These are phyloP conservation scores for Marasmarcha lunaedactyla DNA, from an alignment of 2,888 invertebrate genomes.

Conservation along the genomic window DNA sequence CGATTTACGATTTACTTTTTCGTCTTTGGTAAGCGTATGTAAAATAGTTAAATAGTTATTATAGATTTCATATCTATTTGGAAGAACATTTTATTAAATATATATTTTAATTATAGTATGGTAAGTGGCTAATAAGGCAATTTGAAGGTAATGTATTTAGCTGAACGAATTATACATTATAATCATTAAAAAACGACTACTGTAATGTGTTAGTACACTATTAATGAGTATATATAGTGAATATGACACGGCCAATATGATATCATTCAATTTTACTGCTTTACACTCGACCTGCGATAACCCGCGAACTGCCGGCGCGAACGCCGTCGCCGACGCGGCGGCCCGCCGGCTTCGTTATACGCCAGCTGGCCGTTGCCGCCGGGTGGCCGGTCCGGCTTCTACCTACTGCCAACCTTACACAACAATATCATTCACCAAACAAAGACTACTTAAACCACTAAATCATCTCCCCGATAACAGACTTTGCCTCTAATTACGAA, in stretches of 20 bases:
- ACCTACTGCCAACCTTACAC: neutral
- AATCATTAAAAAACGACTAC: conserved; percentile 26
- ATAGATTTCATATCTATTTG: too few relatives aligned
- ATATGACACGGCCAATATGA: conserved; percentile 53
- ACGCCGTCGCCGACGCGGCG: conserved; percentile 49
- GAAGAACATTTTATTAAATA: too few relatives aligned
- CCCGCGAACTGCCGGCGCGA: conserved; percentile 45
- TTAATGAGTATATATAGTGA: conserved; percentile 59
- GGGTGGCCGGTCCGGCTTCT: neutral
- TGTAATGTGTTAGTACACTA: conserved; percentile 52
- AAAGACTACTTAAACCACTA: too few relatives aligned
- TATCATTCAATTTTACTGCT: conserved; percentile 69
- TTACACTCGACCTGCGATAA: conserved; percentile 63
- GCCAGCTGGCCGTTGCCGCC: neutral
- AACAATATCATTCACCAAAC: conserved; percentile 1
- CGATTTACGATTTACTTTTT: too few relatives aligned
- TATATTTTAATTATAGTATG: too few relatives aligned
- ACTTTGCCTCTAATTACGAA: too few relatives aligned
- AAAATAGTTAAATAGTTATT: too few relatives aligned
- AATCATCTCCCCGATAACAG: too few relatives aligned
- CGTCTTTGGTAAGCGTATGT: too few relatives aligned
- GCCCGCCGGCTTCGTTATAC: conserved; percentile 16
- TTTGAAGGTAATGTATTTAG: too few relatives aligned
- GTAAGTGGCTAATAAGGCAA: too few relatives aligned
- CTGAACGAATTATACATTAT: too few relatives aligned